Conservation (phyloP, 2,888 invertebrate genomes). For the Archips crataeganus region DNA sequence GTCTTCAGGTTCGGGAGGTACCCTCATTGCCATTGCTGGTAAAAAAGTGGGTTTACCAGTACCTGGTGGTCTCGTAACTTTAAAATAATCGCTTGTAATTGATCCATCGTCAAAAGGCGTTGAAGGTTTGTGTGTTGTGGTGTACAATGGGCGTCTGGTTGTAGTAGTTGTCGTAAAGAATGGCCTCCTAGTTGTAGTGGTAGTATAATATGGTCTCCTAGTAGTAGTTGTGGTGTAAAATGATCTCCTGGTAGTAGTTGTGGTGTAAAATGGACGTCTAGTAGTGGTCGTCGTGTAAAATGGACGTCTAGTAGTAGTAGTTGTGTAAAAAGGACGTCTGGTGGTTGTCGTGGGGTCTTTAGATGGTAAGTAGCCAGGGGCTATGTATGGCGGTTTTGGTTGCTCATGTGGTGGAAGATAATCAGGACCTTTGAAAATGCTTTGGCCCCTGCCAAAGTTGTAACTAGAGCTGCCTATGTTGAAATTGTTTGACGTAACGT, state of each 20-base stretch:
- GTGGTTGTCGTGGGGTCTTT: conserved; percentile 1
- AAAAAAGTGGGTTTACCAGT: too few species aligned
- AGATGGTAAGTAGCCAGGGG: conserved; percentile 18
- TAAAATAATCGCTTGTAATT: background rate
- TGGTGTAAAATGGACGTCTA: background rate
- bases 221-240: background rate
- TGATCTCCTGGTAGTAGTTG: background rate
- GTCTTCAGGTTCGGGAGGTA: background rate
- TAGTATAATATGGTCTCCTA: background rate
- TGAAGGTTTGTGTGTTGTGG: background rate
- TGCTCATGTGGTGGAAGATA: conserved; percentile 8
- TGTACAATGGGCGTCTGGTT: background rate
- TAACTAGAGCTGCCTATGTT: background rate
- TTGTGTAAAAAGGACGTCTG: background rate
- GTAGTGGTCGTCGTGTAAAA: background rate
- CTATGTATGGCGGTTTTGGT: background rate
- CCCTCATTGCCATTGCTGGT: conserved; percentile 1
- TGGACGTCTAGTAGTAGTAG: background rate
- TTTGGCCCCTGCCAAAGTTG: background rate
- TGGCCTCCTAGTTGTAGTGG: background rate
- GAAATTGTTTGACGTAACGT: conserved; percentile 1
- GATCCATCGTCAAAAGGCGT: background rate
- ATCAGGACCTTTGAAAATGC: conserved; percentile 12
- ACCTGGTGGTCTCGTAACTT: too few species aligned
- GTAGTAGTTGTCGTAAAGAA: background rate